Evolutionary conservation across 2,797 vertebrate genomes (phyloP).

Genomic region (Picus viridis): DNA sequence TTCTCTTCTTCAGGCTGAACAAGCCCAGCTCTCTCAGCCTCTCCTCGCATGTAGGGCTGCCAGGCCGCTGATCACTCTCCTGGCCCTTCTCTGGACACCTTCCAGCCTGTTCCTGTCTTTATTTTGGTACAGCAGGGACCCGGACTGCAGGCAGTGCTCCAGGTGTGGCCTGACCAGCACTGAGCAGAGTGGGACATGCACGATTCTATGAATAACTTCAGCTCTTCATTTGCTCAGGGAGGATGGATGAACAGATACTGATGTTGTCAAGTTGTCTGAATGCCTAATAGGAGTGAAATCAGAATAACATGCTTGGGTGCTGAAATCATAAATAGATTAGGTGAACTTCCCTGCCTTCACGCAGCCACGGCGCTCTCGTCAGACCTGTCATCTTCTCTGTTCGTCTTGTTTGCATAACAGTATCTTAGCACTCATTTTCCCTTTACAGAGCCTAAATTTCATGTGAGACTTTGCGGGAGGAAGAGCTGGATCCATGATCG

Average conservation of each 20-base stretch:
- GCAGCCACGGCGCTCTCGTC: background rate
- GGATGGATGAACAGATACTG: background rate
- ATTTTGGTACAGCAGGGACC: too few species aligned
- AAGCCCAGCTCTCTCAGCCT: too few species aligned
- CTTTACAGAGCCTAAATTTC: background rate
- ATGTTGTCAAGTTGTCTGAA: background rate
- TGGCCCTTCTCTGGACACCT: too few species aligned
- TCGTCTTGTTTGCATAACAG: background rate
- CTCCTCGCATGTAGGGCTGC: too few species aligned
- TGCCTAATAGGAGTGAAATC: background rate
- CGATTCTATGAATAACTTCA: background rate
- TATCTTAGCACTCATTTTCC: background rate
- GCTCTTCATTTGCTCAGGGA: background rate
- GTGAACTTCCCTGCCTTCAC: background rate
- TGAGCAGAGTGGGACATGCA: too few species aligned
- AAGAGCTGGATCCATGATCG: background rate
- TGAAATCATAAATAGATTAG: background rate
- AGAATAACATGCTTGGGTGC: background rate
- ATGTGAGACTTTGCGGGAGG: background rate
- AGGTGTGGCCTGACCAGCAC: too few species aligned
- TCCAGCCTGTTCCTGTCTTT: too few species aligned
- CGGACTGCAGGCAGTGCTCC: too few species aligned
- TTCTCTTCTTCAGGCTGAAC: too few species aligned
- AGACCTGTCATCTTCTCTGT: background rate
- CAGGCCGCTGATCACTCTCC: too few species aligned